A percentile compares a stretch with the other conserved stretches of the same genome.
Evolutionary conservation across 2,113 vertebrate genomes (phyloP).

Genomic region (Edolisoma coerulescens): DNA sequence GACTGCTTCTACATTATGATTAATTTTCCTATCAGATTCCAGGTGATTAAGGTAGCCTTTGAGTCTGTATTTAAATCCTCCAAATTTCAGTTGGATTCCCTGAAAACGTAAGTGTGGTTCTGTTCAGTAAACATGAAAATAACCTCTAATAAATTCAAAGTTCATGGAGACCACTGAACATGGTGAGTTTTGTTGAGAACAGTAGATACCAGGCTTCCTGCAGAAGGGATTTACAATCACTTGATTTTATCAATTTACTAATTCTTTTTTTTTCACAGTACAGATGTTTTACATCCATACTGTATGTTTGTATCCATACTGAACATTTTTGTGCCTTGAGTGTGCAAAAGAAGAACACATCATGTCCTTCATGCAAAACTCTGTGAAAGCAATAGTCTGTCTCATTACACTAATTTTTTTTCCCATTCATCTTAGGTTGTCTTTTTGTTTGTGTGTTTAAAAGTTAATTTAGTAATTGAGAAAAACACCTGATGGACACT

Average conservation of each 20-base stretch:
- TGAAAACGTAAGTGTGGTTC: neutral
- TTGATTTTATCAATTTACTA: neutral
- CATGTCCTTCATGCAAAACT: neutral
- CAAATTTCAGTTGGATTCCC: neutral
- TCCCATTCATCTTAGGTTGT: neutral
- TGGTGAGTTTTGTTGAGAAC: neutral
- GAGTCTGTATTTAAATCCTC: neutral
- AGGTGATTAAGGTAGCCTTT: neutral
- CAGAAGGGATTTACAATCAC: neutral
- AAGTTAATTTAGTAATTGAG: neutral
- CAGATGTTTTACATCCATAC: neutral
- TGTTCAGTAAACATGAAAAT: neutral
- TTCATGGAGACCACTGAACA: neutral
- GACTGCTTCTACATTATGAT: neutral
- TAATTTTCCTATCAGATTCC: neutral
- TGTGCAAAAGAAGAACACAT: neutral
- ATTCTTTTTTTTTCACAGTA: neutral
- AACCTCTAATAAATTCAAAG: neutral
- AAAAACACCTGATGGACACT: neutral
- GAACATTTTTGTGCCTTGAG: neutral
- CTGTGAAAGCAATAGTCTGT: neutral
- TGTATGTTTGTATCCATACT: neutral
- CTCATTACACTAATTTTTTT: neutral
- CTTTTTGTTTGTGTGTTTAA: neutral
- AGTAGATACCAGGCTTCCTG: neutral